A percentile compares a stretch with the other conserved stretches of the same genome.
phyloP scores from a whole-genome alignment of 2,888 invertebrate genomes.

The Unio pictorum region DNA sequence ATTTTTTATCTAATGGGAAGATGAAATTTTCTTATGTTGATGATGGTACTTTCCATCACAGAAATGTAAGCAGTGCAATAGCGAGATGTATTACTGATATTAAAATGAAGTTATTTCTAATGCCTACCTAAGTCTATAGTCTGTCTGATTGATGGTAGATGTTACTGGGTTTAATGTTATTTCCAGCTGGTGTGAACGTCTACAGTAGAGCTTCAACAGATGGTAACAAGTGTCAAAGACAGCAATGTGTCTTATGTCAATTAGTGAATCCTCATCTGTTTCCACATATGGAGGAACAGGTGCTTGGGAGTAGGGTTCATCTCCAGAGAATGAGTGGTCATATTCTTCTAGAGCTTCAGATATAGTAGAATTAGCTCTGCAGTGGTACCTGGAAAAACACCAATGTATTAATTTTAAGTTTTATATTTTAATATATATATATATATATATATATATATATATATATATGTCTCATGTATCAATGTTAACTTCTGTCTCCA shows the following conservation, averaged over 20 bases:
- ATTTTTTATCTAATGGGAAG: too few species aligned
- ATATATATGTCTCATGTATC: not conserved
- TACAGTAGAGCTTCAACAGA: conserved; percentile 83
- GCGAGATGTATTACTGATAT: too few species aligned
- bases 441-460: not conserved
- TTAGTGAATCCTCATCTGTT: conserved; percentile 19
- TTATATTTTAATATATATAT: not conserved
- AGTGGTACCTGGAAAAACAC: conserved; percentile 77
- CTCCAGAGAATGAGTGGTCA: conserved; percentile 75
- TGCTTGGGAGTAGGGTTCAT: conserved; percentile 40
- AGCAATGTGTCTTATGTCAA: conserved; percentile 22
- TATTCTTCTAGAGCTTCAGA: conserved; percentile 82
- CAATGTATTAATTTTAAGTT: not conserved
- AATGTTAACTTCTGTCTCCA: too few species aligned
- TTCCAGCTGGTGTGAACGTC: conserved; percentile 75
- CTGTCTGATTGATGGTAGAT: conserved; percentile 85
- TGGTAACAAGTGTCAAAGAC: conserved; percentile 83
- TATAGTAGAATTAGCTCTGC: conserved; percentile 81
- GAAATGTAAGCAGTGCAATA: too few species aligned
- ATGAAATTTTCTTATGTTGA: too few species aligned
- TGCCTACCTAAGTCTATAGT: conserved; percentile 78
- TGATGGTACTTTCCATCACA: too few species aligned
- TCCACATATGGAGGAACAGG: conserved; percentile 70
- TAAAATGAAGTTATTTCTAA: not conserved
- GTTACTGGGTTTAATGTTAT: conserved; percentile 82